These are phyloP conservation scores for Protomyctophum bolini DNA, from an alignment of 2,113 vertebrate genomes.

Conservation along the genomic window DNA sequence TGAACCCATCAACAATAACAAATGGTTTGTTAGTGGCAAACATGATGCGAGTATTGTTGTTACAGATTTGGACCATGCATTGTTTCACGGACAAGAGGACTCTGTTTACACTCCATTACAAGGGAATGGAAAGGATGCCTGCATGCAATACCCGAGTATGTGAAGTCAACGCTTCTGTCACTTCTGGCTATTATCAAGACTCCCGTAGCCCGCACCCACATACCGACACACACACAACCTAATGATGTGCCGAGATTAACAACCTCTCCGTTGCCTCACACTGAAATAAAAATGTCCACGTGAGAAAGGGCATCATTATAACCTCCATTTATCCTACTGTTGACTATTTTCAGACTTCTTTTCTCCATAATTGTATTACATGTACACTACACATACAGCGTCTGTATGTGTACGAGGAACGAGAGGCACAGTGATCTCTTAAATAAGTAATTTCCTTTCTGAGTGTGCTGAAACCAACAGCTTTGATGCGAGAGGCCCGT, in stretches of 20 bases:
- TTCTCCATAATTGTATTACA: conserved; percentile 50
- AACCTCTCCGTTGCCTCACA: conserved; percentile 42
- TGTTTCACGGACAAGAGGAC: conserved; percentile 5
- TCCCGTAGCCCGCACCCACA: conserved; percentile 11
- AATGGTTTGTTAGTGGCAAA: not conserved
- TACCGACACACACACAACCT: not conserved
- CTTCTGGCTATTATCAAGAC: conserved; percentile 16
- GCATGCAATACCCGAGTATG: conserved; percentile 17
- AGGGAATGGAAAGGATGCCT: not conserved
- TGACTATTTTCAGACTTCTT: conserved; percentile 35
- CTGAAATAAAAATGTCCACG: conserved; percentile 41
- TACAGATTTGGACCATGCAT: not conserved
- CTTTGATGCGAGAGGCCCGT: conserved; percentile 69
- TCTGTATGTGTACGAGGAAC: conserved; percentile 37
- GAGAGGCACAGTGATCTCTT: conserved; percentile 58
- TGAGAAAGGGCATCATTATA: conserved; percentile 12
- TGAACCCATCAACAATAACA: not conserved
- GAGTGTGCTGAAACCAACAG: conserved; percentile 62
- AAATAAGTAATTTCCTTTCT: conserved; percentile 75
- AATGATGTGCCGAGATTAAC: conserved; percentile 9
- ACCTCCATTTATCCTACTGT: conserved; percentile 27
- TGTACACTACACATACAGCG: conserved; percentile 43
- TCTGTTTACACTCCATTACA: conserved; percentile 15
- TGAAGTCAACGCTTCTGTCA: conserved; percentile 21
- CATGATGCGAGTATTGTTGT: not conserved